Conservation (phyloP, 2,888 invertebrate species). For the Trichacis sp. region DNA sequence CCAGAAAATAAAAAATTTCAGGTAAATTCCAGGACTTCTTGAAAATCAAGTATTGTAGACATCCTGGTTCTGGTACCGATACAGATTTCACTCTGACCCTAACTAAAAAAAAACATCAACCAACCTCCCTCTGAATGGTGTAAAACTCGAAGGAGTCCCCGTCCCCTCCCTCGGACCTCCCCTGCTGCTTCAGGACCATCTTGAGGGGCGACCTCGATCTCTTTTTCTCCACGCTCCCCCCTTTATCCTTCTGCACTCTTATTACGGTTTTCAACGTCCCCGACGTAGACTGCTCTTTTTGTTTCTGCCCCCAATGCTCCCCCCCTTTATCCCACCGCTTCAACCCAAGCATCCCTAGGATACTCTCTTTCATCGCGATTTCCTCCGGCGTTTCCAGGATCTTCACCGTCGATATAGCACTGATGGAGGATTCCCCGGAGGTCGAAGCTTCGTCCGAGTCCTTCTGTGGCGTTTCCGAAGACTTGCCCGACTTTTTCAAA, state of each 20-base stretch:
- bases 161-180: slow-evolving; percentile 67
- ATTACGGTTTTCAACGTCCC: slow-evolving; percentile 89
- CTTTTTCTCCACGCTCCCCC: slow-evolving; percentile 72
- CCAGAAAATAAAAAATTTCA: too few species aligned
- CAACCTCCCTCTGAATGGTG: slow-evolving; percentile 80
- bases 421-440: slow-evolving; percentile 62
- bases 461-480: slow-evolving; percentile 50
- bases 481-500: slow-evolving; percentile 42
- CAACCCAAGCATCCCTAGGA: slow-evolving; percentile 80
- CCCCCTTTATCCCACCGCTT: slow-evolving; percentile 79
- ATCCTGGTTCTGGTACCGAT: too few species aligned
- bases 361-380: slow-evolving; percentile 79
- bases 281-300: slow-evolving; percentile 75
- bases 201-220: slow-evolving; percentile 78
- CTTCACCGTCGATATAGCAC: slow-evolving; percentile 43
- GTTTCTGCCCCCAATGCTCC: slow-evolving; percentile 70
- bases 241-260: slow-evolving; percentile 73
- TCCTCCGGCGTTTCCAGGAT: slow-evolving; percentile 74
- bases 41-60: too few species aligned
- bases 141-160: slow-evolving; percentile 73
- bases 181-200: slow-evolving; percentile 80
- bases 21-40: too few species aligned
- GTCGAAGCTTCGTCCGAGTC: slow-evolving; percentile 63
- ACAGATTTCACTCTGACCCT: too few species aligned
- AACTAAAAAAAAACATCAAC: slow-evolving; percentile 37